Base-by-base conservation (phyloP, 1,140 invertebrate genomes). In the Zaprionus kolodkinae region DNA sequence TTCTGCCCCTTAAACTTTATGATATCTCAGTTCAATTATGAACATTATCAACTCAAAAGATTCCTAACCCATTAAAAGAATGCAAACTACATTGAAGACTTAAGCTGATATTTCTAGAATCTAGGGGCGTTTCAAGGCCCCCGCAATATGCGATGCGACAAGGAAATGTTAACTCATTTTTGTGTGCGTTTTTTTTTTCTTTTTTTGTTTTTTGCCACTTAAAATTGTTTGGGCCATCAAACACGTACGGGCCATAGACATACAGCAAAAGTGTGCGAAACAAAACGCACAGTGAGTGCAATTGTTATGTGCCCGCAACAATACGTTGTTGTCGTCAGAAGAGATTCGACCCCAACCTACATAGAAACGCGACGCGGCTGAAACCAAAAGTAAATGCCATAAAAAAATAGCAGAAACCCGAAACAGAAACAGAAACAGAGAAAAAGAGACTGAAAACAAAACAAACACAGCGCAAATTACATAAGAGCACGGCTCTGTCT, bases 381-480 rank as follows among this genome's bases (percentile, higher is more conserved):
- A 89, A 89, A 89, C 85, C 56, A 84, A 88, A 84, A 88, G 84
- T 88, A 89, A 88, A 84, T 88, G 84, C 72, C 85, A 88, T 78
- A 67, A 86, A 87, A 87, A 88, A 78, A 67, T 70, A 72, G 66
- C 61, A 77, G 67, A 76, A 83, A 76, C 79, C 59, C 73, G 63
- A 74, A 74, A 52, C 54, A 72, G 61, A 56, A 25, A 60, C 38
- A 69, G 55, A 21, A 21, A 21, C 21, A 21, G 1, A 21, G 21
- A 21, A 21, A 21, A 21, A 21, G 21, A 67, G 77, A 21, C n/a
- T n/a, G 38, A 38, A 40, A 55, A 56, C 50, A 66, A 64, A 40
- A 56, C 35, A 45, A 13, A 45, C 59, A 60, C 54, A 72, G 17
- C 45, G 17, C 45, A 74, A 69, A 80, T 88, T 87, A 87, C 76